phyloP scores from a whole-genome alignment of 2,797 vertebrate species.

The Luscinia luscinia region DNA sequence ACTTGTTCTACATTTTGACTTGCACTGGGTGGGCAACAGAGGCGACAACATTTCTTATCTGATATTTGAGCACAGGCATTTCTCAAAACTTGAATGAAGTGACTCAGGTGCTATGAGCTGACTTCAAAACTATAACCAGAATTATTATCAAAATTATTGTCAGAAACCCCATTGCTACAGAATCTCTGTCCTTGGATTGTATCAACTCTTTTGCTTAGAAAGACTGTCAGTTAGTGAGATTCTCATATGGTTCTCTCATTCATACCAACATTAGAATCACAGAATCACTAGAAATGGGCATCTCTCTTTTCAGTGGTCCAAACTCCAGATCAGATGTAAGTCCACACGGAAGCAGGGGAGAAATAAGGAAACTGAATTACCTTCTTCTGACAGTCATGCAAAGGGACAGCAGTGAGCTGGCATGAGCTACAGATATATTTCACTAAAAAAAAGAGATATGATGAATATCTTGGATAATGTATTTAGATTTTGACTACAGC shows the following conservation, averaged over 20 bases:
- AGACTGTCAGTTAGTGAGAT: not conserved
- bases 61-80: not conserved
- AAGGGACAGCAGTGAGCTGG: not conserved
- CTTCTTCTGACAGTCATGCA: not conserved
- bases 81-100: not conserved
- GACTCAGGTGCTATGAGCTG: not conserved
- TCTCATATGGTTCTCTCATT: not conserved
- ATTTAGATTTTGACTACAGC: constrained; percentile 12
- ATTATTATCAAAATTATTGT: not conserved
- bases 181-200: not conserved
- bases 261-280: not conserved
- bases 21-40: not conserved
- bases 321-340: not conserved
- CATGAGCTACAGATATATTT: not conserved
- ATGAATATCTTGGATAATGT: not conserved
- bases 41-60: not conserved
- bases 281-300: not conserved
- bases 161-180: not conserved
- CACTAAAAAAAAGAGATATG: not conserved
- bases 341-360: not conserved
- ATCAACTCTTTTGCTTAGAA: not conserved
- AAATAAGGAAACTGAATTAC: constrained; percentile 8
- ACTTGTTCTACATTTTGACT: not conserved
- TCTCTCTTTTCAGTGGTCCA: not conserved
- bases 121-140: not conserved